A percentile compares a stretch with the other conserved stretches of the same genome.
These are phyloP conservation scores for Aegypius monachus DNA, from an alignment of 2,113 vertebrate genomes.

Conservation along the genomic window DNA sequence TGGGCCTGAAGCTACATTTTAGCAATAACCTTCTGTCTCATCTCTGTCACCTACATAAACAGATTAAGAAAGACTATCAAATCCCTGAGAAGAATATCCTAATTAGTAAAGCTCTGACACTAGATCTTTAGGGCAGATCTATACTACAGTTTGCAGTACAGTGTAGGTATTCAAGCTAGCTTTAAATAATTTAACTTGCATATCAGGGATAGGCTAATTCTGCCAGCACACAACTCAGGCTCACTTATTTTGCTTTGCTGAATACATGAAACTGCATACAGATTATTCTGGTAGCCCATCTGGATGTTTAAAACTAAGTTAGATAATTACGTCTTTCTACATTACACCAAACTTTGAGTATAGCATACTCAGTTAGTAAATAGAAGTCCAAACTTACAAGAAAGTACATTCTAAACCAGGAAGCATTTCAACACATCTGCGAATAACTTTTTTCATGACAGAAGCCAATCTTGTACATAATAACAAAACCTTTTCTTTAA, in stretches of 20 bases:
- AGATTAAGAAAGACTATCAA: neutral
- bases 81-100: neutral
- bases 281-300: neutral
- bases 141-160: neutral
- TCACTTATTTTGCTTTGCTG: neutral
- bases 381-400: neutral
- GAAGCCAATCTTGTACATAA: neutral
- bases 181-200: neutral
- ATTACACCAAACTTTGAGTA: neutral
- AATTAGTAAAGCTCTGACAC: neutral
- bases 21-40: neutral
- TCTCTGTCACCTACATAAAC: neutral
- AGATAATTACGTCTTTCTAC: neutral
- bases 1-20: neutral
- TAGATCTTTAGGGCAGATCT: neutral
- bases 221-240: neutral
- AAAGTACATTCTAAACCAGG: neutral
- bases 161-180: neutral
- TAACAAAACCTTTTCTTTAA: neutral
- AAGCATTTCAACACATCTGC: neutral
- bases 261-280: neutral
- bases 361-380: neutral
- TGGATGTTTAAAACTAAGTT: neutral
- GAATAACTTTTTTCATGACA: neutral
- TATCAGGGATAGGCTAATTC: neutral